Evolutionary conservation across 2,888 invertebrate genomes (phyloP), one percentile per base, ranked within the genome.

Genomic region (Xestia sexstrigata): DNA sequence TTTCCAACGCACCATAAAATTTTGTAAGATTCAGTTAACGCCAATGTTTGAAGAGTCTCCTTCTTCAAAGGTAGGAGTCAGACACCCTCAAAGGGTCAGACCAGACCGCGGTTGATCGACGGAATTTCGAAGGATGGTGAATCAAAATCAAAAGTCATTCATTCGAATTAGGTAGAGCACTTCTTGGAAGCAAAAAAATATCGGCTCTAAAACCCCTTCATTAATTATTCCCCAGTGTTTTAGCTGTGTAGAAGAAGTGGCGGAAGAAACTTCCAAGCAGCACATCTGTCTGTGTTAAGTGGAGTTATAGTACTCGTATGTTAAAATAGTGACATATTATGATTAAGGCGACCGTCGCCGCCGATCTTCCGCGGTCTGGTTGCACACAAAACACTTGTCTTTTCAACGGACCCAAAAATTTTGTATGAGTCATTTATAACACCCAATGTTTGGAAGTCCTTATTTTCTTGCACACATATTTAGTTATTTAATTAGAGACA

Each of bases 391-490:
- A 17, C 23, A 20, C 23, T 20, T 67, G 39, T 62, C 60, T 42
- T 52, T 35, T 20, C 58, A 52, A 7, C 4, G 15, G 42, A 42
- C 30, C 20, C 52, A n/a, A 30, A 45, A 30, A 39, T n/a, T 30
- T 42, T 75, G 39, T 70, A 77, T 52, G 70, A 84, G 3, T 70
- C 67, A 58, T 39, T n/a, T 67, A 72, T 84, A 75, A 78, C 74
- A 76, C 35, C 72, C 78, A 72, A 87, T 85, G 78, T 85, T 83
- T 83, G 81, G 88, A 88, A 75, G 73, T 86, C 79, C 71, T 82
- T 81, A 87, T 84, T 85, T 86, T 89, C 78, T 91, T 92, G 78
- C 95, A 97, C n/a, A 35, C 17, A 60, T 20, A 30, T 62, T 62
- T 62, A 30, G 30, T 60, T 9, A 4, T 17, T 58, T 15, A 26